Base-by-base conservation (phyloP, 2,113 vertebrate species). In the Pterophyllum scalare region DNA sequence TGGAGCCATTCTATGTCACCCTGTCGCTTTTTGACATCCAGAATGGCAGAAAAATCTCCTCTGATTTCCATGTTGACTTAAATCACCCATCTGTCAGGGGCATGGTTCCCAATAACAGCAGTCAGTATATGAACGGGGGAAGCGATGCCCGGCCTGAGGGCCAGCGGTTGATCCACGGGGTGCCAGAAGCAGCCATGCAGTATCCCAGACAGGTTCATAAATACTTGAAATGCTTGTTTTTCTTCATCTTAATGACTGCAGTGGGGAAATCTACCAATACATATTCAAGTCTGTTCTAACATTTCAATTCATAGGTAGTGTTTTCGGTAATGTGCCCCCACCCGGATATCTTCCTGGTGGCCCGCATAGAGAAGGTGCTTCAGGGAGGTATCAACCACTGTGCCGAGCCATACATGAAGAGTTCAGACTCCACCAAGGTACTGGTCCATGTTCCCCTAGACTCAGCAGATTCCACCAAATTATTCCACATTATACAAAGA, bases 361-460 rank as follows among this genome's bases (percentile, higher is more conserved):
- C 98, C 84, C 96, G 97, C 89, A 96, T 99, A 84, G 98, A 99
- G 92, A 99, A 99, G 86, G 96, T 99, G 13, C 96, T 99, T 17
- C 98, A 99, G 72, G 98, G 98, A n/a, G 97, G 98, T 84, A 97
- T 99, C 88, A 91, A 98, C 1, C 98, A 99, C 57, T 99, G 98
- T 77, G 98, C 98, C 17, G 98, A 99, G 61, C 97, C 98, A 0
- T 99, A 99, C 89, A 99, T 99, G 97, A 99, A 97, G 94, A 99
- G 95, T 91, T 98, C 98, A 15, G 98, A 99, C 94, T 99, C 98
- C 15, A 96, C 96, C 65, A 99, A 99, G 98, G 98, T 99, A 96
- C 2, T 19, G 35, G 80, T 60, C 33, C 22, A 0, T 14, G 24
- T 82, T 79, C 19, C 40, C 49, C 54, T 19, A 6, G 6, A 54